Base-by-base conservation (phyloP, 2,113 vertebrate genomes). In the Picathartes gymnocephalus region DNA sequence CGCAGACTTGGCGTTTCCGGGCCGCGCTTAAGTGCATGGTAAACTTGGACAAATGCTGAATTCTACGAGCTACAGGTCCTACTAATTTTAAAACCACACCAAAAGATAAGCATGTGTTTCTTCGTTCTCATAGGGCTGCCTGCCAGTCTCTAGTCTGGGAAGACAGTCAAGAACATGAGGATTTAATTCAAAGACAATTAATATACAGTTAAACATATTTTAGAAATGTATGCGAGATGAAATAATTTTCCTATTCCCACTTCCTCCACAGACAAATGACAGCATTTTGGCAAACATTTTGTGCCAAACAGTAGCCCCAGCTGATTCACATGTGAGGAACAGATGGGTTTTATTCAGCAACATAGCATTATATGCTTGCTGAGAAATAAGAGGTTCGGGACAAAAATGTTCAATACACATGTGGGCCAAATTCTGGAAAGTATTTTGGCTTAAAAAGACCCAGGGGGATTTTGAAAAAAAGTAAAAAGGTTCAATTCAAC, bases 111-210 rank as follows among this genome's bases (percentile, higher is more conserved):
- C 51, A 47, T 11, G 16, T 65, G n/a, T 48, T 95, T 86, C 48
- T 86, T 66, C 72, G 37, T 76, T 78, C 44, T 69, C 28, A 16
- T 2, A 81, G 31, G 65, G 84, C 61, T 42, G 19, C 47, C 57
- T 92, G 73, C 80, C 88, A 94, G 80, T 33, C 40, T 86, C 30
- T 25, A 74, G 79, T 92, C 77, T 61, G 71, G 85, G 83, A 91
- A 93, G 85, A 82, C 37, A 94, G 91, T 81, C 88, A 87, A 79
- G 87, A 96, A 92, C 48, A 76, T n/a, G 90, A 91, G 53, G 60
- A 86, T 90, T 95, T 96, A 79, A 83, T 69, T 78, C 6, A 16
- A 73, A 61, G 54, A 77, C 88, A 89, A 94, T 79, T 80, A 95
- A 94, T 79, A 92, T 21, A 79, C n/a, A 92, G 61, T 82, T 85